phyloP scores from a whole-genome alignment of 1,140 invertebrate species.

The Pseudobourletiella spinata region DNA sequence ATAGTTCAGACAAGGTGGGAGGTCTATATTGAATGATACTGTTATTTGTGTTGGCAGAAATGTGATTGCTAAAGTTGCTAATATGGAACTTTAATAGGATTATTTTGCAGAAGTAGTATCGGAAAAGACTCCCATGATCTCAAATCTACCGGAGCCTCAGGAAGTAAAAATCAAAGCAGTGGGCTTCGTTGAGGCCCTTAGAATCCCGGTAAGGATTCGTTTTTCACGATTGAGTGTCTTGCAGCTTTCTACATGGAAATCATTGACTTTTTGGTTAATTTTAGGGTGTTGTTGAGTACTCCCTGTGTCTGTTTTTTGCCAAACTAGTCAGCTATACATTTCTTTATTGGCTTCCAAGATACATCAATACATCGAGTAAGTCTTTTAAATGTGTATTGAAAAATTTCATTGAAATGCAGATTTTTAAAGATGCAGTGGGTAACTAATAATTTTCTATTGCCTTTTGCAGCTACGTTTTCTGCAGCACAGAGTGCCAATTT shows the following conservation, averaged over 20 bases:
- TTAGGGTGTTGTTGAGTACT: slow-evolving; percentile 86
- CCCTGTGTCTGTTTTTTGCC: slow-evolving; percentile 89
- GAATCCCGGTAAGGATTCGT: slow-evolving; percentile 56
- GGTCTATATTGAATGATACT: no score
- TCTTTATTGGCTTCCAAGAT: slow-evolving; percentile 89
- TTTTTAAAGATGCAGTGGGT: not conserved
- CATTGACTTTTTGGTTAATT: slow-evolving; percentile 36
- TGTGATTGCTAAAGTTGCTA: no score
- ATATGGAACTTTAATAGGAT: no score
- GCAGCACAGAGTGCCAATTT: slow-evolving; percentile 67
- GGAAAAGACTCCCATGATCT: slow-evolving; percentile 33
- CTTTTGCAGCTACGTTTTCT: slow-evolving; percentile 54
- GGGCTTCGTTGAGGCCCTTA: slow-evolving; percentile 63
- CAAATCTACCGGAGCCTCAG: not conserved
- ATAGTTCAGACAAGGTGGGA: not conserved
- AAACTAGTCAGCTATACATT: slow-evolving; percentile 96
- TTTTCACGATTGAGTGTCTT: no score
- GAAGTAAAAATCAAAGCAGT: slow-evolving; percentile 51
- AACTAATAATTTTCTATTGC: not conserved
- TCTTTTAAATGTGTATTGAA: not conserved
- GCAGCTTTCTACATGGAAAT: no score
- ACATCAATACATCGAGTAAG: slow-evolving; percentile 76
- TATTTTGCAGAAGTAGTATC: no score
- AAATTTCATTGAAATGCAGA: not conserved
- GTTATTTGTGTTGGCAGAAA: no score